A percentile compares a stretch with the other conserved stretches of the same genome.
Conservation (phyloP, 92 coral and sea anemone genomes). For the Umimayanthus kanabou region DNA sequence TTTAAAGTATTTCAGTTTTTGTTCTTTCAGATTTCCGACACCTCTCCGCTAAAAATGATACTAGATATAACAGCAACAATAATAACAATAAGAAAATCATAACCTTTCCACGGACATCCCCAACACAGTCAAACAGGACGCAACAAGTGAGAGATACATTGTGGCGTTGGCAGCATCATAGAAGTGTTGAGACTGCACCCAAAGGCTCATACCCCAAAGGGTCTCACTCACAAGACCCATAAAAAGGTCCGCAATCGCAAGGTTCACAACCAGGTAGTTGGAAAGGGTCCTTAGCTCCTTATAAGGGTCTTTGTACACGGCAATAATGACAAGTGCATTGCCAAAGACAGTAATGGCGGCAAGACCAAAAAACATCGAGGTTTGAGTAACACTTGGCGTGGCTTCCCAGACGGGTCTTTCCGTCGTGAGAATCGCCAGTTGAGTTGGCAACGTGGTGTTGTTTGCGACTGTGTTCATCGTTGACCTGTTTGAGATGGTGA, state of each 20-base stretch:
- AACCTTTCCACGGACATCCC: constrained; percentile 27
- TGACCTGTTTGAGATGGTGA: neutral
- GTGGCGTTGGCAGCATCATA: constrained; percentile 23
- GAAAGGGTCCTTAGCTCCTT: constrained; percentile 30
- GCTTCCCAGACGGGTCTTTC: constrained; percentile 15
- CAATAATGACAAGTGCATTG: constrained; percentile 14
- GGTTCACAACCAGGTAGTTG: constrained; percentile 33
- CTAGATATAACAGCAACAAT: neutral
- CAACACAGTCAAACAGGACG: constrained; percentile 16
- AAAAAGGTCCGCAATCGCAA: constrained; percentile 24
- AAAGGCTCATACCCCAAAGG: constrained; percentile 22
- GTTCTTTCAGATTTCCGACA: too few relatives aligned
- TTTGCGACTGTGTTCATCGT: neutral
- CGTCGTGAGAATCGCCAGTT: neutral
- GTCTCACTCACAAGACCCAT: constrained; percentile 33
- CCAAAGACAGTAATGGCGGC: constrained; percentile 23
- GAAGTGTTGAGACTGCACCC: neutral
- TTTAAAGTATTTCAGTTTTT: too few relatives aligned
- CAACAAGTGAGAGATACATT: constrained; percentile 11
- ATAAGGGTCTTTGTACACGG: constrained; percentile 24
- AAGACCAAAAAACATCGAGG: constrained; percentile 17
- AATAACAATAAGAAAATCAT: neutral
- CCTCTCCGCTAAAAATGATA: neutral
- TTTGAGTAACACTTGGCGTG: constrained; percentile 24
- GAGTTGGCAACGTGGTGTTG: constrained; percentile 12